A percentile compares a stretch with the other conserved stretches of the same genome.
Evolutionary conservation across 1,140 invertebrate species (phyloP).

Genomic region (Camponotus vicinus): DNA sequence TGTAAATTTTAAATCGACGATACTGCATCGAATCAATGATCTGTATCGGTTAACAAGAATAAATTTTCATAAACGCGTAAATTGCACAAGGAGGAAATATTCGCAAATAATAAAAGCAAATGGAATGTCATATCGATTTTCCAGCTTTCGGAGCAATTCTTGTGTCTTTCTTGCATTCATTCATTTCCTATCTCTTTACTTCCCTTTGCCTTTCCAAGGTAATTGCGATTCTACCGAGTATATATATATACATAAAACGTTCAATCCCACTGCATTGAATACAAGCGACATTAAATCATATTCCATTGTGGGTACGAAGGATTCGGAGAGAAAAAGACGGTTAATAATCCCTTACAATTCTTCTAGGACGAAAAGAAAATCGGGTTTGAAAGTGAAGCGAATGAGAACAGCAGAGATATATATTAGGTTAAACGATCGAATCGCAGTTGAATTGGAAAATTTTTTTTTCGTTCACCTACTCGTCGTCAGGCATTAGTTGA

Average conservation of each 20-base stretch:
- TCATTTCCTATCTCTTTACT: slow-evolving; percentile 26
- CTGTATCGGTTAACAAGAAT: slow-evolving; percentile 59
- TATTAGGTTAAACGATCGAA: slow-evolving; percentile 65
- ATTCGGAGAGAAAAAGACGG: slow-evolving; percentile 47
- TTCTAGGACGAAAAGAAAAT: slow-evolving; percentile 61
- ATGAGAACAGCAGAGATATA: slow-evolving; percentile 59
- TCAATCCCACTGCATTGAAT: slow-evolving; percentile 62
- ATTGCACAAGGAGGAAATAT: slow-evolving; percentile 64
- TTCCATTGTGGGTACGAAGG: slow-evolving; percentile 73
- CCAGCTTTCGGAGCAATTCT: background rate
- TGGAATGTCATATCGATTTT: slow-evolving; percentile 70
- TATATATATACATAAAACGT: slow-evolving; percentile 64
- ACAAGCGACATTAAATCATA: slow-evolving; percentile 73
- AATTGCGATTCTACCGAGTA: slow-evolving; percentile 65
- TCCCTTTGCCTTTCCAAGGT: slow-evolving; percentile 37
- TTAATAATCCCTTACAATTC: slow-evolving; percentile 65
- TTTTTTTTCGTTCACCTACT: slow-evolving; percentile 49
- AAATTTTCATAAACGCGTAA: slow-evolving; percentile 70
- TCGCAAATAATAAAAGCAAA: slow-evolving; percentile 68
- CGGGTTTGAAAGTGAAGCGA: slow-evolving; percentile 53
- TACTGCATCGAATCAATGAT: background rate
- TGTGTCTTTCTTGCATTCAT: slow-evolving; percentile 31
- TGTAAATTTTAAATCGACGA: slow-evolving; percentile 70
- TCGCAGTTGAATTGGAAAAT: slow-evolving; percentile 59
- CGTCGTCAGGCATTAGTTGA: slow-evolving; percentile 57